These are phyloP conservation scores for Drosophila nigromelanica DNA, from an alignment of 1,140 invertebrate species.

Conservation along the genomic window DNA sequence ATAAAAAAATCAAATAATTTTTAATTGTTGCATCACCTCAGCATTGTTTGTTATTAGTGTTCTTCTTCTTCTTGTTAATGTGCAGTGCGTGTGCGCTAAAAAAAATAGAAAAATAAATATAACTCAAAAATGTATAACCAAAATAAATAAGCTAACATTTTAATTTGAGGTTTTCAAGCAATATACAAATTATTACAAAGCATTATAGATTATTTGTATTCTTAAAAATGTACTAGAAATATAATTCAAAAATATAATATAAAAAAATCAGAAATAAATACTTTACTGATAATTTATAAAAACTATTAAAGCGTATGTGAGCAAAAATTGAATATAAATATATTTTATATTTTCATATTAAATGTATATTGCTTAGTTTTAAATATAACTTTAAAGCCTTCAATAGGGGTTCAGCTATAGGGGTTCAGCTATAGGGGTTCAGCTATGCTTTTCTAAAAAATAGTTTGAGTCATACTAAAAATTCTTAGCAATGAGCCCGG, in stretches of 20 bases:
- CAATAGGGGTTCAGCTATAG: neutral
- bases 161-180: no score
- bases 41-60: conserved; percentile 28
- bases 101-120: conserved; percentile 6
- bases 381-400: no score
- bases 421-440: neutral
- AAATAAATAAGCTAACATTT: neutral
- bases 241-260: no score
- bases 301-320: no score
- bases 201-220: no score
- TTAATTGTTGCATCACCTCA: conserved; percentile 40
- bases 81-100: conserved; percentile 17
- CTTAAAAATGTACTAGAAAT: no score
- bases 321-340: neutral
- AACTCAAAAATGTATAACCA: conserved; percentile 10
- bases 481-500: neutral
- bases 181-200: no score
- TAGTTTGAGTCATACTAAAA: neutral
- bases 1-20: conserved; percentile 21
- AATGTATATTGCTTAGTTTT: no score
- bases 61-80: conserved; percentile 14
- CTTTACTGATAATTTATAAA: no score
- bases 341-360: no score
- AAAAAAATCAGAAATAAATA: no score
- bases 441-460: neutral